phyloP scores from a whole-genome alignment of 2,797 vertebrate species.

The Microctenopoma steveboyesi region DNA sequence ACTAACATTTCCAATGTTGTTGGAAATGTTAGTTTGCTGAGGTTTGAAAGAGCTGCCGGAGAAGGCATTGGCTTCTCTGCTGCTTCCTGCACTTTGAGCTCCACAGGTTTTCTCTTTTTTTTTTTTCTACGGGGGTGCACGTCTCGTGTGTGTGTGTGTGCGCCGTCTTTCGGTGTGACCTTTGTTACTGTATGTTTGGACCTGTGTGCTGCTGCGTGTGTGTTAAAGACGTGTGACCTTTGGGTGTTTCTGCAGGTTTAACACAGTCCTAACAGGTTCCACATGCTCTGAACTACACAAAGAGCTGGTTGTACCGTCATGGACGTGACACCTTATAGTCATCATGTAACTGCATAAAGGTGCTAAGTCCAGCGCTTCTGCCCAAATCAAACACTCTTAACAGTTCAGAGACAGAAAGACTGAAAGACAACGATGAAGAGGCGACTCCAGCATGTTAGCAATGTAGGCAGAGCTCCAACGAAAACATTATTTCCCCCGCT shows the following conservation, averaged over 20 bases:
- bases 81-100: conserved; percentile 53
- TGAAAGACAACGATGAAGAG: too few relatives aligned
- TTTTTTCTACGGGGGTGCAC: too few relatives aligned
- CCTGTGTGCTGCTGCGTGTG: conserved; percentile 4
- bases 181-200: not conserved
- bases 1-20: conserved; percentile 40
- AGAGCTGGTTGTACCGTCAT: conserved; percentile 49
- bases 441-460: too few relatives aligned
- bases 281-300: conserved; percentile 42
- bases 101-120: too few relatives aligned
- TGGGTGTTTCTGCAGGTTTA: conserved; percentile 50
- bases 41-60: conserved; percentile 30
- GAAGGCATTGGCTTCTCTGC: conserved; percentile 46
- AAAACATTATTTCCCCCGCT: too few relatives aligned
- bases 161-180: not conserved
- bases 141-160: not conserved
- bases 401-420: not conserved
- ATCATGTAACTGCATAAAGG: conserved; percentile 28
- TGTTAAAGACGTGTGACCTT: conserved; percentile 34
- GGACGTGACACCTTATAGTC: conserved; percentile 36
- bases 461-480: too few relatives aligned
- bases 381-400: conserved; percentile 8
- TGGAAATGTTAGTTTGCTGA: conserved; percentile 26
- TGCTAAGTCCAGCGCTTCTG: conserved; percentile 14
- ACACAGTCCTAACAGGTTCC: conserved; percentile 56